Evolutionary conservation across 2,888 invertebrate genomes (phyloP), one percentile per base, ranked within the genome.

Genomic region (Hyles lineata): DNA sequence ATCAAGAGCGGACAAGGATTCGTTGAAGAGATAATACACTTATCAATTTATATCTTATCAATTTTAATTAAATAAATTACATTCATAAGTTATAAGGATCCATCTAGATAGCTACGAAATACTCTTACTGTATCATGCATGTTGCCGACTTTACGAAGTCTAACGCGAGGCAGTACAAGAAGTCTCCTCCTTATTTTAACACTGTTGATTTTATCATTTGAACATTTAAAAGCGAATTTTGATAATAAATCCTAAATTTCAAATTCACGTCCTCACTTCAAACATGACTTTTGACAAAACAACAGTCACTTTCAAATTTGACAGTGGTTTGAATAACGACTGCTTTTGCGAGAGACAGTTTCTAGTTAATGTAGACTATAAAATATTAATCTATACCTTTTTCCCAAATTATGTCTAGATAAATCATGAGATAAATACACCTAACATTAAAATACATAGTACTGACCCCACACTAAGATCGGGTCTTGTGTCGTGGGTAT

Each of bases 61-160:
- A 35, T 35, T 35, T 35, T 35, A 9, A 9, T 8, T 0, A 35
- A 0, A 35, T 2, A 35, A 35, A 1, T 35, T 35, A 35, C 35
- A 35, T 8, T 35, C 5, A 35, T 35, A 1, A 35, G 35, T 43
- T 2, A 11, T 15, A 15, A 43, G 11, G 43, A 11, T 43, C 2
- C 9, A 35, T 43, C 43, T 43, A 15, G 11, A 9, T 2, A 43
- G 0, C 11, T 0, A 43, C 43, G 15, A 43, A 43, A 21, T 4
- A 59, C 5, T 35, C 83, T 85, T 81, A 92, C 92, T 85, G 88
- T 90, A 74, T 92, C 92, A 83, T 92, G 92, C 92, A 92, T 92
- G 74, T 78, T 90, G 80, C 76, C 70, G 72, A 74, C n/a, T 76
- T 67, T 74, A 73, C 70, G 25, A 23, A 58, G n/a, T 61, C 55